A percentile compares a stretch with the other conserved stretches of the same genome.
phyloP scores from a whole-genome alignment of 30 jellyfish, hydroid and myxozoan species.

The Aurelia sp. region DNA sequence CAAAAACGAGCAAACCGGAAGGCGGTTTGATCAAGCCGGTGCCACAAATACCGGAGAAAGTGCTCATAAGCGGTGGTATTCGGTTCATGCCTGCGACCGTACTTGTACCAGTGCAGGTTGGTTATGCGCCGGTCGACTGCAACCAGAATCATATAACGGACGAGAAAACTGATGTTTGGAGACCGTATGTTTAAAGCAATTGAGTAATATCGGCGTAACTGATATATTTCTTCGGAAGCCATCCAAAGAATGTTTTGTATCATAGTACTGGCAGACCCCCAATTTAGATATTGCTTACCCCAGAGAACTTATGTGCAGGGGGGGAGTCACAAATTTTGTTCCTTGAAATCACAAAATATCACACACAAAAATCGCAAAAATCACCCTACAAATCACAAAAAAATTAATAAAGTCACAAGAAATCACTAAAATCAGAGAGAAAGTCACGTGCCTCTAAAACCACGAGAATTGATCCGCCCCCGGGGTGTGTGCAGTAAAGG shows the following conservation, averaged over 20 bases:
- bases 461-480: too few species aligned
- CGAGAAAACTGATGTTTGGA: constrained; percentile 61
- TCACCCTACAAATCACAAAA: not conserved
- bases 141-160: constrained; percentile 19
- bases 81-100: constrained; percentile 78
- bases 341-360: too few species aligned
- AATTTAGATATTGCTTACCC: too few species aligned
- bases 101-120: constrained; percentile 76
- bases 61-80: constrained; percentile 54
- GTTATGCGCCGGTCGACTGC: constrained; percentile 46
- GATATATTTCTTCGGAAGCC: not conserved
- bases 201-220: constrained; percentile 22
- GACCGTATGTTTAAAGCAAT: constrained; percentile 20
- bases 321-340: too few species aligned
- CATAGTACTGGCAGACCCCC: too few species aligned
- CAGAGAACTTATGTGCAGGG: too few species aligned
- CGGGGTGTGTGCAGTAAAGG: not conserved
- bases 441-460: too few species aligned
- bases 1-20: constrained; percentile 11
- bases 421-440: too few species aligned
- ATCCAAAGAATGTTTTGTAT: too few species aligned
- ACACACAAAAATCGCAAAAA: not conserved
- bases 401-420: too few species aligned
- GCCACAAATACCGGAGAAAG: constrained; percentile 59
- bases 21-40: constrained; percentile 58